Evolutionary conservation across 1,140 invertebrate species (phyloP).

Genomic region (Melitaea cinxia): DNA sequence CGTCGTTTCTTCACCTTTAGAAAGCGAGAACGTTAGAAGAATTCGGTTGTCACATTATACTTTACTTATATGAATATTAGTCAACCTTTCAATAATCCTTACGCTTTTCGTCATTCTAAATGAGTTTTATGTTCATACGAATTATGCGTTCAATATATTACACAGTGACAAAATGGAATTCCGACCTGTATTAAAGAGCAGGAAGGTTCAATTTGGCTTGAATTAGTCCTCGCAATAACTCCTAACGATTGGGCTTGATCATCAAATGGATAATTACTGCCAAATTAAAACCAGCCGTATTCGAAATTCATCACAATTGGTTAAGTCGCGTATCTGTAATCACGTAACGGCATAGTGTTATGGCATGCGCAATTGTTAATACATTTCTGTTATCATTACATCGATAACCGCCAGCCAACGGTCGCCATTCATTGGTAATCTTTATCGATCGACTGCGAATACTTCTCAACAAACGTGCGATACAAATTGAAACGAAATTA

Average conservation of each 20-base stretch:
- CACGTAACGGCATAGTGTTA: slow-evolving; percentile 51
- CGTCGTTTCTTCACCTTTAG: slow-evolving; percentile 37
- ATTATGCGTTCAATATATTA: slow-evolving; percentile 15
- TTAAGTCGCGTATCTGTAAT: slow-evolving; percentile 51
- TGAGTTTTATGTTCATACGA: slow-evolving; percentile 11
- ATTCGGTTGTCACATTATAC: slow-evolving; percentile 6
- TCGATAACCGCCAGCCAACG: slow-evolving; percentile 46
- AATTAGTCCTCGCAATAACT: slow-evolving; percentile 4
- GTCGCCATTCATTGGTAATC: slow-evolving; percentile 25
- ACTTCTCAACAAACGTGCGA: not conserved
- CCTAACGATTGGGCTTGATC: slow-evolving; percentile 35
- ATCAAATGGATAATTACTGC: slow-evolving; percentile 48
- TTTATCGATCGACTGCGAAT: slow-evolving; percentile 14
- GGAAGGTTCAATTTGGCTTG: not conserved
- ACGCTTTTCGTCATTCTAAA: slow-evolving; percentile 8
- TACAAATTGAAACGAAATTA: not conserved
- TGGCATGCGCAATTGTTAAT: slow-evolving; percentile 44
- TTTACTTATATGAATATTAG: not conserved
- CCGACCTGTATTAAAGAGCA: not conserved
- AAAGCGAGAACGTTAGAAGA: not conserved
- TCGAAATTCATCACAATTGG: slow-evolving; percentile 53
- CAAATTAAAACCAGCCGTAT: slow-evolving; percentile 51
- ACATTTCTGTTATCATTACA: slow-evolving; percentile 52
- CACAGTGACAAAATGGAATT: not conserved
- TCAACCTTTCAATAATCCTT: slow-evolving; percentile 5